Conservation (phyloP, 2,797 vertebrate species). For the Graptemys geographica region DNA sequence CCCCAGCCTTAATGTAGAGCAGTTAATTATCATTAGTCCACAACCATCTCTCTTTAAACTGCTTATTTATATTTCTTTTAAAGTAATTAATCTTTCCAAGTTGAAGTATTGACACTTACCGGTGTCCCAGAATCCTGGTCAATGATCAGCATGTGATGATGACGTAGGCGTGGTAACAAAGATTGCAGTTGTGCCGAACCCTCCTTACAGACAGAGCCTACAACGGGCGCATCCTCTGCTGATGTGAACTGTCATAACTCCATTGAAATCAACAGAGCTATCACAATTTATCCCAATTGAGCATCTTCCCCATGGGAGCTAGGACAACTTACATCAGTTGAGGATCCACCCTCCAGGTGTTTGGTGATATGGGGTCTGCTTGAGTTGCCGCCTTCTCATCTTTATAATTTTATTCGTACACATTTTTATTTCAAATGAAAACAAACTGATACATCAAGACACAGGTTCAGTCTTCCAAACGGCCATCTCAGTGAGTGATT, state of each 20-base stretch:
- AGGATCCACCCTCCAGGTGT: not conserved
- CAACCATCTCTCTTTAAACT: not conserved
- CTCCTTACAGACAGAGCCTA: not conserved
- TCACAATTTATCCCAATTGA: not conserved
- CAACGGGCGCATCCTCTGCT: not conserved
- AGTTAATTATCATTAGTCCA: slow-evolving; percentile 29
- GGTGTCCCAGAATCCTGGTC: slow-evolving; percentile 1
- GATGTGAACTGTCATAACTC: not conserved
- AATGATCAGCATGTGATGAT: not conserved
- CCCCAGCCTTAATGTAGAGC: slow-evolving; percentile 12
- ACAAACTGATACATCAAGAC: not conserved
- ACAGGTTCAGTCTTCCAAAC: not conserved
- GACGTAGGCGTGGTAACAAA: not conserved
- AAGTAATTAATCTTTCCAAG: not conserved
- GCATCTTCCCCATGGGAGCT: not conserved
- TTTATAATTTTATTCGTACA: not conserved
- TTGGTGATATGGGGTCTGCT: not conserved
- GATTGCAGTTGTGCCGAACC: not conserved
- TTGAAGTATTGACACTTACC: not conserved
- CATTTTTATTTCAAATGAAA: not conserved
- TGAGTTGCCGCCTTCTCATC: not conserved
- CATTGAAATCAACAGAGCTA: not conserved
- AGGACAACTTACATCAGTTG: not conserved
- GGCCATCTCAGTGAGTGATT: not conserved
- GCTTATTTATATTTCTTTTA: not conserved